phyloP scores from a whole-genome alignment of 1,140 invertebrate genomes.

The Drosophila ananassae region DNA sequence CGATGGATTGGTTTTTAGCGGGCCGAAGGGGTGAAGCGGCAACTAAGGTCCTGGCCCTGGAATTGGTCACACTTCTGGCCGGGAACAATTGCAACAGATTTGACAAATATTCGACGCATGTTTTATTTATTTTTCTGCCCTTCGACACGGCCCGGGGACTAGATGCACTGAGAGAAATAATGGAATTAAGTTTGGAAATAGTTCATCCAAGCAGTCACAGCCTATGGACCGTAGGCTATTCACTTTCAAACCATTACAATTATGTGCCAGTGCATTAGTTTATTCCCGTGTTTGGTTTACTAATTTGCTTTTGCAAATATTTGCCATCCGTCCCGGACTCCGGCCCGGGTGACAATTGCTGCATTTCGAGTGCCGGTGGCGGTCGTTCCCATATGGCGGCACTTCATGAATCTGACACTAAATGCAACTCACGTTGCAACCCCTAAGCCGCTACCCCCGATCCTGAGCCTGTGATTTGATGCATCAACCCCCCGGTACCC shows the following conservation, averaged over 20 bases:
- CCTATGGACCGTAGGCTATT: too few relatives aligned
- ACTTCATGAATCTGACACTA: constrained; percentile 81
- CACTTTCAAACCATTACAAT: not conserved
- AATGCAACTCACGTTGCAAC: constrained; percentile 52
- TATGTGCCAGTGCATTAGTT: not conserved
- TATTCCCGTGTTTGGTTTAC: constrained; percentile 67
- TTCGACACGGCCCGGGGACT: constrained; percentile 15
- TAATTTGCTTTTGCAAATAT: constrained; percentile 75
- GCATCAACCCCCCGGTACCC: not conserved
- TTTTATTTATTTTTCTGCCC: constrained; percentile 53
- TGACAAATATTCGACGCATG: constrained; percentile 69
- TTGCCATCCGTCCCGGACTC: constrained; percentile 38
- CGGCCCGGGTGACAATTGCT: constrained; percentile 72
- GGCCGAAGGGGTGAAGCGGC: not conserved
- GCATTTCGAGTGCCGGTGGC: constrained; percentile 56
- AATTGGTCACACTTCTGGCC: constrained; percentile 28
- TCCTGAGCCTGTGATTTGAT: not conserved
- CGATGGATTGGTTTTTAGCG: constrained; percentile 7
- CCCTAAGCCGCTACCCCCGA: constrained; percentile 38
- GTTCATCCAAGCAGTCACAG: not conserved
- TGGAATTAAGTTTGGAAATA: not conserved
- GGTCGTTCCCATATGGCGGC: constrained; percentile 53
- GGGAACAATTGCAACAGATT: constrained; percentile 67
- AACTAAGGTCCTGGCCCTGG: constrained; percentile 20
- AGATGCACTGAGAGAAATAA: constrained; percentile 1